Evolutionary conservation across 1,140 invertebrate genomes (phyloP).

Genomic region (Eurosta solidaginis): DNA sequence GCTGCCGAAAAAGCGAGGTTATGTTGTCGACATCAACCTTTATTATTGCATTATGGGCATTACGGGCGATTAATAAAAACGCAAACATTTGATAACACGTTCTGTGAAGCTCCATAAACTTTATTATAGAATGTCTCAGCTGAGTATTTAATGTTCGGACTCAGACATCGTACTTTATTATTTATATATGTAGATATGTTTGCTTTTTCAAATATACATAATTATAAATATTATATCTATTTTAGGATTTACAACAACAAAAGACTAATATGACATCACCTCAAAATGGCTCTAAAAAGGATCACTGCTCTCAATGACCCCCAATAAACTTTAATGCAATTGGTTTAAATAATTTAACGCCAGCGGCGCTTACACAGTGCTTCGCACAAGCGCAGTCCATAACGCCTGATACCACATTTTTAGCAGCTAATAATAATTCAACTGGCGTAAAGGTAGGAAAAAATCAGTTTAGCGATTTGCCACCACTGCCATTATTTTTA

Average conservation of each 20-base stretch:
- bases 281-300: constrained; percentile 7
- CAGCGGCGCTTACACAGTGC: not conserved
- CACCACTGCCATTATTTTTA: constrained; percentile 57
- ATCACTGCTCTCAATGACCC: constrained; percentile 47
- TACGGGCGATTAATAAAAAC: too few relatives aligned
- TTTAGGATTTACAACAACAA: constrained; percentile 28
- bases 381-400: not conserved
- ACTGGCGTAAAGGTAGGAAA: not conserved
- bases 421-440: not conserved
- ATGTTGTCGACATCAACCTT: too few relatives aligned
- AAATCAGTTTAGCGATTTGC: constrained; percentile 26
- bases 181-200: too few relatives aligned
- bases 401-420: not conserved
- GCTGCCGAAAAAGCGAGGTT: too few relatives aligned
- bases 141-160: too few relatives aligned
- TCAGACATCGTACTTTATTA: too few relatives aligned
- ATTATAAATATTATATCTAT: not conserved
- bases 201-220: too few relatives aligned
- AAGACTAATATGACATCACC: not conserved
- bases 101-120: too few relatives aligned
- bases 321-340: constrained; percentile 18
- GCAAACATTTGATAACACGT: too few relatives aligned
- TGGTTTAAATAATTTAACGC: not conserved
- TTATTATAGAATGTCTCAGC: too few relatives aligned
- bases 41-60: too few relatives aligned